Conservation (phyloP, 1,140 invertebrate species). For the Drosophila oshimai region DNA sequence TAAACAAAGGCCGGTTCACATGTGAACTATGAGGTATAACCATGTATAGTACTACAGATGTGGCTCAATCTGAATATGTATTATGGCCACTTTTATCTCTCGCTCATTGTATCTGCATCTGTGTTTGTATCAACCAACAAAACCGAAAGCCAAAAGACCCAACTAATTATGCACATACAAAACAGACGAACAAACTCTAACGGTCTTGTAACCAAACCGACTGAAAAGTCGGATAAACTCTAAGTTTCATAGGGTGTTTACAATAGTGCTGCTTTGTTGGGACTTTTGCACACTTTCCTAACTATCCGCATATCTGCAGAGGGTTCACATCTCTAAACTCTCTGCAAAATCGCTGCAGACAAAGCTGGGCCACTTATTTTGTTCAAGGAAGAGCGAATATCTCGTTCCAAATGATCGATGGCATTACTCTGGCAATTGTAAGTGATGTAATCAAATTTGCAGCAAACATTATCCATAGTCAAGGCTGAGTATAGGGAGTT, state of each 20-base stretch:
- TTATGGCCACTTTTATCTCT: slow-evolving; percentile 40
- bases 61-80: slow-evolving; percentile 50
- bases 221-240: not conserved
- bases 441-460: slow-evolving; percentile 17
- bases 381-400: slow-evolving; percentile 16
- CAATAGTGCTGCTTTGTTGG: slow-evolving; percentile 56
- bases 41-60: not conserved
- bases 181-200: slow-evolving; percentile 16
- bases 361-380: slow-evolving; percentile 11
- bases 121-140: slow-evolving; percentile 7
- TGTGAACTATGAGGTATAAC: slow-evolving; percentile 5
- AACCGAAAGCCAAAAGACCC: slow-evolving; percentile 26
- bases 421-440: not conserved
- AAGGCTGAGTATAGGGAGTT: not conserved
- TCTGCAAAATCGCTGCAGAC: not conserved
- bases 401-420: slow-evolving; percentile 24
- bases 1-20: slow-evolving; percentile 30
- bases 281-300: slow-evolving; percentile 16
- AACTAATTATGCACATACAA: slow-evolving; percentile 64
- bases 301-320: not conserved
- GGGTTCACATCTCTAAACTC: slow-evolving; percentile 6
- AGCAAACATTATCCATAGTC: not conserved
- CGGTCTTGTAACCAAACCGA: not conserved
- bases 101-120: slow-evolving; percentile 44
- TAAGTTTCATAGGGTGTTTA: slow-evolving; percentile 34